Evolutionary conservation across 2,888 invertebrate genomes (phyloP).

Genomic region (Drosophila rellima): DNA sequence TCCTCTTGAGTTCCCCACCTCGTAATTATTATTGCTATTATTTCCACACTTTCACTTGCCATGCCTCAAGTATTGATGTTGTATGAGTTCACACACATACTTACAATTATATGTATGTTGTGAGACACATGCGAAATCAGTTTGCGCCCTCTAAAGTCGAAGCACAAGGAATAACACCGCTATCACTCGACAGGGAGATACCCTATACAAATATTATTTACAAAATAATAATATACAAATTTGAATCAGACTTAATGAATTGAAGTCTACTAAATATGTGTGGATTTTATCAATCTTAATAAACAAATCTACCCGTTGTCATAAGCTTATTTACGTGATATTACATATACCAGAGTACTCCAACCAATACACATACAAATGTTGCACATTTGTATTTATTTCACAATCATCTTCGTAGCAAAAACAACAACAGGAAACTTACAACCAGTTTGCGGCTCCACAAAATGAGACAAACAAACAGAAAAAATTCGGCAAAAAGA

Average conservation of each 20-base stretch:
- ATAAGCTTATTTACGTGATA: neutral
- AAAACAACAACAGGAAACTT: conserved; percentile 10
- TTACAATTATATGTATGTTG: conserved; percentile 6
- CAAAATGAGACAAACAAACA: conserved; percentile 12
- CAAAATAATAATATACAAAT: neutral
- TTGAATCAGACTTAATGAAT: neutral
- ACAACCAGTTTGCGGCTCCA: conserved; percentile 18
- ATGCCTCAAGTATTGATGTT: conserved; percentile 58
- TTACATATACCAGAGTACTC: neutral
- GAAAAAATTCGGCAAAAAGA: conserved; percentile 21
- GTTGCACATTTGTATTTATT: conserved; percentile 28
- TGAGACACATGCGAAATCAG: conserved; percentile 29
- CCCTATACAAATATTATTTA: conserved; percentile 5
- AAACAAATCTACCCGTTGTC: neutral
- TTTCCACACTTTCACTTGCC: conserved; percentile 79
- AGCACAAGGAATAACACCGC: conserved; percentile 14
- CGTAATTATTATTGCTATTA: conserved; percentile 43
- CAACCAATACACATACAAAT: neutral
- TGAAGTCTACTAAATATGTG: neutral
- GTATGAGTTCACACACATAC: neutral
- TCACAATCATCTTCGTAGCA: conserved; percentile 24
- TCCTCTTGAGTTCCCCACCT: conserved; percentile 4
- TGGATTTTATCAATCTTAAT: too few species aligned
- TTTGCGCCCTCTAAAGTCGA: conserved; percentile 45
- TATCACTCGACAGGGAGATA: conserved; percentile 2